These are phyloP conservation scores for Enteromius fasciolatus DNA, from an alignment of 2,797 vertebrate genomes.

Conservation along the genomic window DNA sequence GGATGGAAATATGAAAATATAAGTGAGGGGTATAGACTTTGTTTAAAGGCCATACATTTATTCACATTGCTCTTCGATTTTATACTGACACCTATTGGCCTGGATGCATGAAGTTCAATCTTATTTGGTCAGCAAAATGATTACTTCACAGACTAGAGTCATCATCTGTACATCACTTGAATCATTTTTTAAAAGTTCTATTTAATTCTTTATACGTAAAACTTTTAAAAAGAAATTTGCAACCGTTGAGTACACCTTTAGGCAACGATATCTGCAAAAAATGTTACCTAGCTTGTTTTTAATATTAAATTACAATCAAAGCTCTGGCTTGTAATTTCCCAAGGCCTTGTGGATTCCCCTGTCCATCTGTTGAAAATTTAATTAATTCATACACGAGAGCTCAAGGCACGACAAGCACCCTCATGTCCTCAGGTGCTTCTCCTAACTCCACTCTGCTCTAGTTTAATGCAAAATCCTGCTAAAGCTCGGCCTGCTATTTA, in stretches of 20 bases:
- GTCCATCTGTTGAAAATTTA: constrained; percentile 23
- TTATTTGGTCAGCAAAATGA: background rate
- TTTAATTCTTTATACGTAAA: background rate
- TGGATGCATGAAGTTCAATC: background rate
- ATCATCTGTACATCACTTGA: background rate
- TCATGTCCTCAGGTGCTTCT: constrained; percentile 30
- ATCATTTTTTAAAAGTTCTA: background rate
- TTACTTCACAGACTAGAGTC: background rate
- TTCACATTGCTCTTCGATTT: background rate
- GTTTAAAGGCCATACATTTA: background rate
- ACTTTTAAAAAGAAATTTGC: background rate
- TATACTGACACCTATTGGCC: background rate
- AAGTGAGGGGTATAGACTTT: background rate
- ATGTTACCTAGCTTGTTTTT: constrained; percentile 19
- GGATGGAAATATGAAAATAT: background rate
- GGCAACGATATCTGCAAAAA: background rate
- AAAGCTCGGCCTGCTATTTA: constrained; percentile 5
- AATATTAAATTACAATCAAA: constrained; percentile 18
- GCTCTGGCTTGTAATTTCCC: constrained; percentile 26
- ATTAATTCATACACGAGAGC: constrained; percentile 51
- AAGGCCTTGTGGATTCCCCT: constrained; percentile 27
- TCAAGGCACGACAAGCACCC: constrained; percentile 19
- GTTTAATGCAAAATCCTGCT: constrained; percentile 8
- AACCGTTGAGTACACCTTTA: background rate
- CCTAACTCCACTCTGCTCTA: background rate